A percentile compares a stretch with the other conserved stretches of the same genome.
phyloP scores from a whole-genome alignment of 2,797 vertebrate species.

The Hydrocynus forskahlii region DNA sequence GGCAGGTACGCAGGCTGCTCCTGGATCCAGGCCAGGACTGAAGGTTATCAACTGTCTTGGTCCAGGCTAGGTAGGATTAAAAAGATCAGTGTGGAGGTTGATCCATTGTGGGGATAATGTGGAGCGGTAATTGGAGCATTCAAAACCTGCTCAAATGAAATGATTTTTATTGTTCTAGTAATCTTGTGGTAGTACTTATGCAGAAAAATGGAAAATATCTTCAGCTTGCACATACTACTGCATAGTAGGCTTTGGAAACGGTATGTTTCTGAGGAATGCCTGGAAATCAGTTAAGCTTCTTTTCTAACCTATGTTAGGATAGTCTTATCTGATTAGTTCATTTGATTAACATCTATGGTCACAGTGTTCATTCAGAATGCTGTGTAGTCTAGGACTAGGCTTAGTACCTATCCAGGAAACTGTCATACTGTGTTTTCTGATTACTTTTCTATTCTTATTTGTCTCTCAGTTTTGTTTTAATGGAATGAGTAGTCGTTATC shows the following conservation, averaged over 20 bases:
- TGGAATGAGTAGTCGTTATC: neutral
- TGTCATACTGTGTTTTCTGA: neutral
- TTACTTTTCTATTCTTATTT: neutral
- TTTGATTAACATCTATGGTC: neutral
- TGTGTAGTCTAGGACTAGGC: too few species aligned
- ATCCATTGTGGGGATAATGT: slow-evolving; percentile 24
- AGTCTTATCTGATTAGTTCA: neutral
- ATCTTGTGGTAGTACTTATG: neutral
- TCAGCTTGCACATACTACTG: neutral
- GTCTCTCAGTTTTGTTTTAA: slow-evolving; percentile 2
- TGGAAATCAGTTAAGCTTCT: neutral
- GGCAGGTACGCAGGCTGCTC: slow-evolving; percentile 31
- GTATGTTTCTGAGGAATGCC: neutral
- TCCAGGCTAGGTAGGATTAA: slow-evolving; percentile 23
- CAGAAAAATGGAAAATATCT: neutral
- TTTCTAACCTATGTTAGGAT: neutral
- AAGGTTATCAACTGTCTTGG: slow-evolving; percentile 36
- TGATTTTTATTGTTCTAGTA: neutral
- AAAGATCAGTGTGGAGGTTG: slow-evolving; percentile 11
- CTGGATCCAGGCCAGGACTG: slow-evolving; percentile 34
- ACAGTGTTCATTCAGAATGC: neutral
- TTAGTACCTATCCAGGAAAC: neutral
- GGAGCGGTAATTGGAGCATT: slow-evolving; percentile 26
- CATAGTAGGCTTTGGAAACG: neutral
- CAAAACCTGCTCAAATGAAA: slow-evolving; percentile 21